Conservation (phyloP, 2,113 vertebrate species). For the Caloenas nicobarica region DNA sequence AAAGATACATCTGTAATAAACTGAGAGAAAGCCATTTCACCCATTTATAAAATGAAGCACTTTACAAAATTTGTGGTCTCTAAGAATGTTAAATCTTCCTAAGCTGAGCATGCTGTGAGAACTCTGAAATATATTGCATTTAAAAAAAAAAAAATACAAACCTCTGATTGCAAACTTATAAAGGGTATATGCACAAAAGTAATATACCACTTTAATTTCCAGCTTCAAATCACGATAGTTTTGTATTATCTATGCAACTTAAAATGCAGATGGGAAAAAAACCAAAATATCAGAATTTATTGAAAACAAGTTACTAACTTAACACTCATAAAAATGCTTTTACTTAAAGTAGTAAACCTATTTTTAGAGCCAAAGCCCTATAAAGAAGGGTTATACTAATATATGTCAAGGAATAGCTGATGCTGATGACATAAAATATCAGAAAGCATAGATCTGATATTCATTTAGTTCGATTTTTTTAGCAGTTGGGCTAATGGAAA, state of each 20-base stretch:
- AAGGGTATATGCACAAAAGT: not conserved
- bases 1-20: not conserved
- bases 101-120: not conserved
- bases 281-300: not conserved
- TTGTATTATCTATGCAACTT: not conserved
- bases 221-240: not conserved
- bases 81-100: slow-evolving; percentile 20
- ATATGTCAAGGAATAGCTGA: not conserved
- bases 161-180: not conserved
- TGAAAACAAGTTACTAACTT: not conserved
- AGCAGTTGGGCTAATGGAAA: not conserved
- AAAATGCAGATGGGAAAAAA: not conserved
- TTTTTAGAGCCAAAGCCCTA: not conserved
- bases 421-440: not conserved
- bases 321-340: not conserved
- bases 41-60: slow-evolving; percentile 37
- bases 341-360: not conserved
- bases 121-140: not conserved
- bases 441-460: not conserved
- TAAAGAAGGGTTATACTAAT: not conserved
- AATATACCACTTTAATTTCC: not conserved
- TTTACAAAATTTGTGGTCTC: slow-evolving; percentile 15
- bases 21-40: not conserved
- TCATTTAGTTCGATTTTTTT: not conserved
- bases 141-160: not conserved